A percentile compares a stretch with the other conserved stretches of the same genome.
phyloP scores from a whole-genome alignment of 2,113 vertebrate species.

The Rana temporaria region DNA sequence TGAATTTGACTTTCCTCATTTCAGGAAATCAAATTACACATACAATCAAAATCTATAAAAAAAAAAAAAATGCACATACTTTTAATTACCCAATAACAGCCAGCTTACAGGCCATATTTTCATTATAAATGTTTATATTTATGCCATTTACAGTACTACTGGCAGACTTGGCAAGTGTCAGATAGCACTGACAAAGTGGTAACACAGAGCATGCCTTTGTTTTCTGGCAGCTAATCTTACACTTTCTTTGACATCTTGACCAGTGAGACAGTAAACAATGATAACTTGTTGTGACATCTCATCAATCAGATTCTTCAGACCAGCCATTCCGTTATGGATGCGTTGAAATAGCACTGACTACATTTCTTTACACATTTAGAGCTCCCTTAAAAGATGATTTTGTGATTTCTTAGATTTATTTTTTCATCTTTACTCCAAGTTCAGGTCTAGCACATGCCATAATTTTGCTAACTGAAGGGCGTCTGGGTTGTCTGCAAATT shows the following conservation, averaged over 20 bases:
- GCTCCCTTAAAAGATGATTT: background rate
- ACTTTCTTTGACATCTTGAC: constrained; percentile 34
- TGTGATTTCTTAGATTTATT: background rate
- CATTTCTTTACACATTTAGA: background rate
- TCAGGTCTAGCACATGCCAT: constrained; percentile 2
- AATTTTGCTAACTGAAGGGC: constrained; percentile 13
- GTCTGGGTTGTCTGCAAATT: background rate
- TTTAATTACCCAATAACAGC: no score
- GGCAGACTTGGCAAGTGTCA: background rate
- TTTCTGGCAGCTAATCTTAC: constrained; percentile 17
- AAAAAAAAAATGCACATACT: no score
- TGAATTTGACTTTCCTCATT: no score
- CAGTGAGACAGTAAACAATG: constrained; percentile 23
- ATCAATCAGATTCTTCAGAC: constrained; percentile 28
- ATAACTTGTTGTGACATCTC: constrained; percentile 34
- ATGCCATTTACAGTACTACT: background rate
- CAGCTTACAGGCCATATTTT: background rate
- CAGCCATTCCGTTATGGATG: constrained; percentile 22
- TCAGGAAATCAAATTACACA: no score
- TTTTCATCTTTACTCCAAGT: background rate
- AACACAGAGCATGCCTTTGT: constrained; percentile 45
- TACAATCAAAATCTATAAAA: no score
- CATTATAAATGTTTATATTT: no score
- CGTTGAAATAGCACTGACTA: constrained; percentile 1
- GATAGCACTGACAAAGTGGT: background rate